Conservation (phyloP, 2,888 invertebrate species). For the Lordiphosa fenestrarum region DNA sequence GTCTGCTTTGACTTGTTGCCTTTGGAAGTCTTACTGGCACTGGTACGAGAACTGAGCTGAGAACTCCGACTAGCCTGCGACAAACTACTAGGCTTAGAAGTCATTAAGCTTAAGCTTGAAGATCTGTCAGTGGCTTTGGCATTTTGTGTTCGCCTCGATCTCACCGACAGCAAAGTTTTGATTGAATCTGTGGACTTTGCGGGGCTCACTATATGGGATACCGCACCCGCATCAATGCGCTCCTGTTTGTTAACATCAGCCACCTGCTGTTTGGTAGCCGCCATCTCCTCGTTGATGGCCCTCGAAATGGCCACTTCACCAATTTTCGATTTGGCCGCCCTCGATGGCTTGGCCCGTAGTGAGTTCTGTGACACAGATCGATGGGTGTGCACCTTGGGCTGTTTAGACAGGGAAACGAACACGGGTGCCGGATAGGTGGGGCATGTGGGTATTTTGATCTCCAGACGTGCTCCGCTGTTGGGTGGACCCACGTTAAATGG, state of each 20-base stretch:
- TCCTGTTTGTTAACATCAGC: constrained; percentile 3
- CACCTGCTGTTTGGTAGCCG: constrained; percentile 32
- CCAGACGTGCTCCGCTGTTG: constrained; percentile 5
- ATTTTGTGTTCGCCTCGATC: not conserved
- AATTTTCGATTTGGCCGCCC: constrained; percentile 14
- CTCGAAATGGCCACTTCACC: constrained; percentile 46
- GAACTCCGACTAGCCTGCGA: constrained; percentile 1
- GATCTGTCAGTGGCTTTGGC: no score
- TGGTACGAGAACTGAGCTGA: not conserved
- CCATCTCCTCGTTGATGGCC: constrained; percentile 60
- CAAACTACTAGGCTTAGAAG: not conserved
- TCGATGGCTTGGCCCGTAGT: not conserved
- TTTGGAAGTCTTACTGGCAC: not conserved
- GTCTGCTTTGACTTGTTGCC: no score
- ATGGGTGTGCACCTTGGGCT: constrained; percentile 24
- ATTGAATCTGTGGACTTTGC: constrained; percentile 12
- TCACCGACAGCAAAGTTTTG: constrained; percentile 33
- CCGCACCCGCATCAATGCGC: constrained; percentile 41
- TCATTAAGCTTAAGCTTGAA: no score
- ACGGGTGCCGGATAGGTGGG: constrained; percentile 53
- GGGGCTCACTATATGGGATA: constrained; percentile 1
- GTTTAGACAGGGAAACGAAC: constrained; percentile 19
- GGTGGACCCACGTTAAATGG: constrained; percentile 47
- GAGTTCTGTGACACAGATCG: constrained; percentile 30
- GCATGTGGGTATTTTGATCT: constrained; percentile 33